phyloP scores from a whole-genome alignment of 2,113 vertebrate species.

The Panthera leo region DNA sequence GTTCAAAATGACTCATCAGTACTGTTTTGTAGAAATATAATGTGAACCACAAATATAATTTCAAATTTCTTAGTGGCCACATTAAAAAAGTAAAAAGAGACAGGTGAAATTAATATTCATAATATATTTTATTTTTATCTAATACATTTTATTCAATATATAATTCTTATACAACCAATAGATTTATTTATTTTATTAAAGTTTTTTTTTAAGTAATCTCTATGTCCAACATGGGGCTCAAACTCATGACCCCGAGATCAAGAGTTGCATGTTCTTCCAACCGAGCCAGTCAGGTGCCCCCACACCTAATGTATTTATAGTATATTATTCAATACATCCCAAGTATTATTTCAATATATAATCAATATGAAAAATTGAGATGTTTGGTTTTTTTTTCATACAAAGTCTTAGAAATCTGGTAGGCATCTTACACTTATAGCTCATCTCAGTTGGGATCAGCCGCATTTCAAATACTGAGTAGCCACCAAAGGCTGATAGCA shows the following conservation, averaged over 20 bases:
- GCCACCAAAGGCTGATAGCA: not conserved
- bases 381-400: not conserved
- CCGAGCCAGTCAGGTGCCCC: not conserved
- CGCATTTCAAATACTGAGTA: not conserved
- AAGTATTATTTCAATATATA: conserved; percentile 31
- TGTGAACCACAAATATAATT: not conserved
- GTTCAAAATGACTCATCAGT: conserved; percentile 47
- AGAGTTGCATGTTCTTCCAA: not conserved
- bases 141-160: conserved; percentile 7
- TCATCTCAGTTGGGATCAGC: not conserved
- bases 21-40: not conserved
- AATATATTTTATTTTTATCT: conserved; percentile 24
- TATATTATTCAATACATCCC: not conserved
- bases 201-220: not conserved
- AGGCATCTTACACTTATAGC: not conserved
- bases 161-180: not conserved
- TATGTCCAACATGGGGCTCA: not conserved
- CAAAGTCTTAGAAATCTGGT: not conserved
- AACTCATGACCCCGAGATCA: not conserved
- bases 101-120: conserved; percentile 19
- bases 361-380: not conserved
- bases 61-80: conserved; percentile 13
- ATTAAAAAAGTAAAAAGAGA: conserved; percentile 18
- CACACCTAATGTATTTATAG: not conserved
- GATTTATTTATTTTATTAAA: not conserved